Base-by-base conservation (phyloP, 1,140 invertebrate species). In the Lasioglossum albipes region DNA sequence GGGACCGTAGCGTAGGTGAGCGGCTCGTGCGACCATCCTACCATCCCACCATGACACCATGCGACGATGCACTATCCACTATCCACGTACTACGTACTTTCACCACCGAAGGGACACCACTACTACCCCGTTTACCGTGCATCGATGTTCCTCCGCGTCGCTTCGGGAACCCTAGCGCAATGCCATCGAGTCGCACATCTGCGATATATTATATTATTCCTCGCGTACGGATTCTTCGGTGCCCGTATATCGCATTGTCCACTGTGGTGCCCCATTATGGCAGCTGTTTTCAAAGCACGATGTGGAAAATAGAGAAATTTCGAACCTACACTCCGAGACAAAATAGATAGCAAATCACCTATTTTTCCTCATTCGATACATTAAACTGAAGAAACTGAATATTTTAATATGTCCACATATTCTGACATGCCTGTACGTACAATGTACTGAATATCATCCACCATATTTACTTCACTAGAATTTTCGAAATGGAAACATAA, bases 101-200 rank as follows among this genome's bases (percentile, higher is more conserved):
- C 73, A 13, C 59, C 80, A 77, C 65, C 78, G 83, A 82, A 78
- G 83, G 74, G 45, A 42, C 75, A 18, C 22, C 45, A n/a, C 72
- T 69, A 5, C 73, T 59, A 82, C 79, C 68, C 80, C 71, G 78
- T 75, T 80, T 80, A 75, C 64, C 59, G 64, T 42, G 76, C 76
- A 22, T 77, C 75, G 67, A 77, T 71, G 57, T 45, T 77, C 20
- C 13, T 41, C 27, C 54, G 52, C 52, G 22, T 62, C 22, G 52
- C 52, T 16, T 62, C 22, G 12, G 7, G 59, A 12, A 41, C 41
- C 54, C 49, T 65, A 57, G 27, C 42, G 59, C 62, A 31, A 18
- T 27, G 45, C 69, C 31, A 65, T 49, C 22, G 36, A 52, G 36
- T 36, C 20, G 49, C 49, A 57, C 22, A 12, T 59, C 18, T n/a